Conservation (phyloP, 2,113 vertebrate genomes). For the Progne subis region DNA sequence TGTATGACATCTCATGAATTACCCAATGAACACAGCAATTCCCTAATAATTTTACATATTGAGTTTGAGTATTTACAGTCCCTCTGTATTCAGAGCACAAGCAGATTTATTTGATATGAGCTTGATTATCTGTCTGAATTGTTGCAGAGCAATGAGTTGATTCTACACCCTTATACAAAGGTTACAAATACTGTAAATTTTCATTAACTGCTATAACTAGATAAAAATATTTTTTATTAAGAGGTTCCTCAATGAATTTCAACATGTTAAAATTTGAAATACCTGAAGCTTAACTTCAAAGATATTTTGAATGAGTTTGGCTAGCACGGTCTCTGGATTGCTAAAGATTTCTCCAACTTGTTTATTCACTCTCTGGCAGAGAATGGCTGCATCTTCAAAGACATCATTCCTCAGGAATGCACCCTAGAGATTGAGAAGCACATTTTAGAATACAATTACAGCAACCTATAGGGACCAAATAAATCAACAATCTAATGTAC, state of each 20-base stretch:
- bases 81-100: background rate
- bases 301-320: constrained; percentile 98
- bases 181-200: background rate
- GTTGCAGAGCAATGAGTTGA: background rate
- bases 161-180: background rate
- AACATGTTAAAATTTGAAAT: background rate
- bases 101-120: background rate
- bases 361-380: constrained; percentile 94
- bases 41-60: background rate
- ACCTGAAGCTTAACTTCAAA: constrained; percentile 98
- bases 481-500: background rate
- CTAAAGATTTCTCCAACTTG: constrained; percentile 97
- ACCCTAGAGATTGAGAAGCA: constrained; percentile 76
- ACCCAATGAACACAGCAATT: background rate
- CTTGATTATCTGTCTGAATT: background rate
- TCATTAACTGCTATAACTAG: background rate
- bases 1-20: background rate
- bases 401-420: constrained; percentile 90
- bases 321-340: constrained; percentile 96
- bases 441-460: constrained; percentile 12
- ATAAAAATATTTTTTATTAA: background rate
- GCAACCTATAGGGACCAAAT: background rate
- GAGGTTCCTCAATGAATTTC: background rate
- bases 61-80: background rate
- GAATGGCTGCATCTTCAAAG: constrained; percentile 93